phyloP scores from a whole-genome alignment of 2,113 vertebrate species.

The Phrynosoma blainvillii region DNA sequence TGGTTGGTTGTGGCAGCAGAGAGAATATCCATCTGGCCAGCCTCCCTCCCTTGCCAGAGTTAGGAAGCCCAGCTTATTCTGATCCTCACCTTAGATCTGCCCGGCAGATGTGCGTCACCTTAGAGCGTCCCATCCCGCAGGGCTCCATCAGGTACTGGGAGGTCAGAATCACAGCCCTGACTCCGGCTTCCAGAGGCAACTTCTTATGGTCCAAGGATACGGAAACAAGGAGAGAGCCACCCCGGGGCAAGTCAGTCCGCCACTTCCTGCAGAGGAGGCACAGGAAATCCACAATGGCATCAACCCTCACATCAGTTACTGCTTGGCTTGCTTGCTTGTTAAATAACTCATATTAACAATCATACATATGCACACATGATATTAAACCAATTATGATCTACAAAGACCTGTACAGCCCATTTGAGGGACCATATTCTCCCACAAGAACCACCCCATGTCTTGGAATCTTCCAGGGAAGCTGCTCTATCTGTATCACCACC shows the following conservation, averaged over 20 bases:
- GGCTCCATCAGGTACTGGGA: constrained; percentile 87
- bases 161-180: constrained; percentile 81
- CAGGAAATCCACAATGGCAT: background rate
- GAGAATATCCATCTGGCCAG: background rate
- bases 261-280: constrained; percentile 73
- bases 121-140: constrained; percentile 76
- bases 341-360: too few relatives aligned
- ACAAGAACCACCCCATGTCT: too few relatives aligned
- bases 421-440: too few relatives aligned
- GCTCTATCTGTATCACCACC: too few relatives aligned
- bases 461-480: too few relatives aligned
- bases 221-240: constrained; percentile 80
- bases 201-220: constrained; percentile 83
- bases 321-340: too few relatives aligned
- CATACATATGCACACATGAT: too few relatives aligned
- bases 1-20: too few relatives aligned
- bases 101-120: constrained; percentile 85
- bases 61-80: background rate
- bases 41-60: background rate
- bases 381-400: too few relatives aligned
- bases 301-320: too few relatives aligned
- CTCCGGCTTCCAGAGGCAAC: constrained; percentile 73
- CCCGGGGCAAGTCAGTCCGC: constrained; percentile 78
- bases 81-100: constrained; percentile 82
- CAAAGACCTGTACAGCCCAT: too few relatives aligned